Evolutionary conservation across 2,113 vertebrate genomes (phyloP).

Genomic region (Protobothrops flavoviridis): DNA sequence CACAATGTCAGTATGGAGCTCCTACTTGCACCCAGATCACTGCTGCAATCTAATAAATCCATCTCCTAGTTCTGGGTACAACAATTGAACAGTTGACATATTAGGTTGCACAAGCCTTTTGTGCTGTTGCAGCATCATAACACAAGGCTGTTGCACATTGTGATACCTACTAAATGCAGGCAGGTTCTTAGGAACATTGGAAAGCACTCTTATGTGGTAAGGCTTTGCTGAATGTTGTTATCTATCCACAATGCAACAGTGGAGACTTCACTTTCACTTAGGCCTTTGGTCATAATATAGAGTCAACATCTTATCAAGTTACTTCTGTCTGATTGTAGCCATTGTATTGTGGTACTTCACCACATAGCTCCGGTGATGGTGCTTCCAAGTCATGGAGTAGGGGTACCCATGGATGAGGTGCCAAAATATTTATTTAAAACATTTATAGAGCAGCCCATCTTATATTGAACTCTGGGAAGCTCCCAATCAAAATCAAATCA

Average conservation of each 20-base stretch:
- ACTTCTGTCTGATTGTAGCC: too few species aligned
- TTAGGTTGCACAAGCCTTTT: background rate
- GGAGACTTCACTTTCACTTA: background rate
- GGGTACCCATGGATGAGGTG: background rate
- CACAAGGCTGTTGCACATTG: background rate
- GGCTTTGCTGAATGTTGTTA: background rate
- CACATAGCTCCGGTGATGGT: background rate
- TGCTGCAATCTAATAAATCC: background rate
- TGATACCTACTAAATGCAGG: background rate
- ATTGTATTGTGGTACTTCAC: background rate
- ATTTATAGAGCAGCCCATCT: background rate
- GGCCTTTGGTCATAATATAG: background rate
- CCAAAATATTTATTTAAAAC: background rate
- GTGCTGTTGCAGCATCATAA: background rate
- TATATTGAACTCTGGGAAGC: background rate
- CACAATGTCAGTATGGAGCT: background rate
- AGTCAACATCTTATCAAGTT: too few species aligned
- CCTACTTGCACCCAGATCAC: background rate
- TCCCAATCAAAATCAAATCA: background rate
- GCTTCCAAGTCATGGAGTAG: background rate
- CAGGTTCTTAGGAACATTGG: background rate
- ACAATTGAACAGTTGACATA: background rate
- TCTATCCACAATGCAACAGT: background rate
- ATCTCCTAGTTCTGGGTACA: background rate
- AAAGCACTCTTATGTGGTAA: background rate